Evolutionary conservation across 2,113 vertebrate species (phyloP).

Genomic region (Saimiri boliviensis): DNA sequence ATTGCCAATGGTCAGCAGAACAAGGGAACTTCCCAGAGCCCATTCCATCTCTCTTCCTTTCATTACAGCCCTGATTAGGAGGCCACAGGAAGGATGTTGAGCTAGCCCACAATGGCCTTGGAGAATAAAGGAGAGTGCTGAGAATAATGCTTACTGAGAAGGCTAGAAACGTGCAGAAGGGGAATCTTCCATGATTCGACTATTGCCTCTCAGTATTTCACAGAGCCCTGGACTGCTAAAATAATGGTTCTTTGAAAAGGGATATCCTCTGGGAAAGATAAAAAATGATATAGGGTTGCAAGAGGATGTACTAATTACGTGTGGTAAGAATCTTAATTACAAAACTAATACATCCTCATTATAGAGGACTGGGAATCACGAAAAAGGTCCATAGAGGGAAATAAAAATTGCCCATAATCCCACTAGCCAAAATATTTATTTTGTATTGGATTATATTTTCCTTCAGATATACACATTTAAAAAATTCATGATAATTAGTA

Average conservation of each 20-base stretch:
- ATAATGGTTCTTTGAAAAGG: not conserved
- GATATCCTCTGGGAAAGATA: not conserved
- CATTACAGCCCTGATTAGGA: not conserved
- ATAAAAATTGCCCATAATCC: conserved; percentile 23
- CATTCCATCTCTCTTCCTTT: not conserved
- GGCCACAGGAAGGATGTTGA: not conserved
- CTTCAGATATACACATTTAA: not conserved
- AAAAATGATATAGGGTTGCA: not conserved
- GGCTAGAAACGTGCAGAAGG: not conserved
- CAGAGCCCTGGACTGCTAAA: not conserved
- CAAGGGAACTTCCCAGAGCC: not conserved
- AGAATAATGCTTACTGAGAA: not conserved
- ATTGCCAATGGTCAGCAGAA: not conserved
- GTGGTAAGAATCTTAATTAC: not conserved
- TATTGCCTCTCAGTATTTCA: not conserved
- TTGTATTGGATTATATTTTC: conserved; percentile 25
- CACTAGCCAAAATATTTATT: conserved; percentile 38
- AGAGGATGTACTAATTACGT: not conserved
- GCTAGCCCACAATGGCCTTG: not conserved
- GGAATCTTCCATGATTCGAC: too few relatives aligned
- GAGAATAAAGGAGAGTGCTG: not conserved
- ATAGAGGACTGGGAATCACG: conserved; percentile 26
- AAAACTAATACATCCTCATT: conserved; percentile 32
- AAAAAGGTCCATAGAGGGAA: not conserved
- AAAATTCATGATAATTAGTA: conserved; percentile 3